These are phyloP conservation scores for Cybosia mesomella DNA, from an alignment of 2,888 invertebrate genomes.

Conservation along the genomic window DNA sequence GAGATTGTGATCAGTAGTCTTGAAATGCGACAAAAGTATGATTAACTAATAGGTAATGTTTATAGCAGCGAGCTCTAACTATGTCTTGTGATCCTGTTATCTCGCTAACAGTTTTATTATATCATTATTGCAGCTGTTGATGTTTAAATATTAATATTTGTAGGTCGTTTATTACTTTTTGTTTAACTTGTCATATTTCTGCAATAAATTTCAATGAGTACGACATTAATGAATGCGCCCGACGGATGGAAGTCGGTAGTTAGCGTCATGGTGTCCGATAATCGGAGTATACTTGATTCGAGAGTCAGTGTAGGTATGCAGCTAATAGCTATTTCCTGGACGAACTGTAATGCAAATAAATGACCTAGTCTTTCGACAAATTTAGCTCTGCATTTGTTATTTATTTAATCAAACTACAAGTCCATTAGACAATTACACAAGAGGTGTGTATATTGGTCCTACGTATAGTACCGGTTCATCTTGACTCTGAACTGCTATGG, in stretches of 20 bases:
- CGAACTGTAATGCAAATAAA: constrained; percentile 69
- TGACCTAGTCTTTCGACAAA: constrained; percentile 61
- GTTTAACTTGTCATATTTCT: constrained; percentile 25
- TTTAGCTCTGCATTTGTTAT: constrained; percentile 59
- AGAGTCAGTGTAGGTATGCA: constrained; percentile 40
- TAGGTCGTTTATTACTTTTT: constrained; percentile 31
- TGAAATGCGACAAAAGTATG: background rate
- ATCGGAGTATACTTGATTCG: constrained; percentile 58
- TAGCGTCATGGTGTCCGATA: constrained; percentile 49
- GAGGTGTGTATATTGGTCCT: background rate
- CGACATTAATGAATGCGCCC: constrained; percentile 45
- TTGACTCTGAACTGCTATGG: background rate
- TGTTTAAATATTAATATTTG: constrained; percentile 36
- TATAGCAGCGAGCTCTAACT: constrained; percentile 29
- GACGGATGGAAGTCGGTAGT: constrained; percentile 43
- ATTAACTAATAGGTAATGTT: constrained; percentile 6
- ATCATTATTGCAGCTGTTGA: constrained; percentile 47
- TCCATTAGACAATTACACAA: constrained; percentile 6
- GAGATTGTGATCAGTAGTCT: background rate
- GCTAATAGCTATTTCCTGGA: constrained; percentile 65
- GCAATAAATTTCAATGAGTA: constrained; percentile 46
- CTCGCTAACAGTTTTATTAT: constrained; percentile 38
- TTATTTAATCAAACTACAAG: constrained; percentile 49
- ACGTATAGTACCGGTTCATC: too few relatives aligned
- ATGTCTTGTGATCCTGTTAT: constrained; percentile 59